A percentile compares a stretch with the other conserved stretches of the same genome.
phyloP scores from a whole-genome alignment of 2,113 vertebrate genomes.

The Chloroceryle aenea region DNA sequence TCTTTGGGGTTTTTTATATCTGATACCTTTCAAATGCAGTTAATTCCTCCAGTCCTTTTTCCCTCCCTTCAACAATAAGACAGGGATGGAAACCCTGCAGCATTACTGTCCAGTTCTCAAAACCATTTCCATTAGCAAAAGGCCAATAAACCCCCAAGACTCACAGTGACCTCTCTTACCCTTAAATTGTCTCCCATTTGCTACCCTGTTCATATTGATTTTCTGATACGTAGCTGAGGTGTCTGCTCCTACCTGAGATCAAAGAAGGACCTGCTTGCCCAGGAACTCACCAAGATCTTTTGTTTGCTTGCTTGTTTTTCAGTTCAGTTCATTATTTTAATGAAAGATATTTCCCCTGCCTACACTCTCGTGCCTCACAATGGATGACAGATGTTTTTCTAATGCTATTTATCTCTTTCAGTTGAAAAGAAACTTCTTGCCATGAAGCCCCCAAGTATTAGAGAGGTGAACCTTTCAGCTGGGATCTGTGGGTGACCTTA shows the following conservation, averaged over 20 bases:
- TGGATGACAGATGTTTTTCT: not conserved
- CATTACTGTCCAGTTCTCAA: not conserved
- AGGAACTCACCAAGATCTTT: not conserved
- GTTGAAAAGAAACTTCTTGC: not conserved
- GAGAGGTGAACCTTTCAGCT: not conserved
- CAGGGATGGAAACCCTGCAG: not conserved
- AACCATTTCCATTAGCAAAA: not conserved
- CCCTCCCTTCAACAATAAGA: not conserved
- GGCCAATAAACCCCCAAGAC: not conserved
- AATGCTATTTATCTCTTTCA: not conserved
- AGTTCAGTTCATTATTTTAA: not conserved
- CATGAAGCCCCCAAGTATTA: not conserved
- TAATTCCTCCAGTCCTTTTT: not conserved
- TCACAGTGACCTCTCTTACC: not conserved
- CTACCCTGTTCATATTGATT: not conserved
- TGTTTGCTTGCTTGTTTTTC: not conserved
- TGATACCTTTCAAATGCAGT: conserved; percentile 11
- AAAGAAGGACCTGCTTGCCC: not conserved
- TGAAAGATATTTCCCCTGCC: not conserved
- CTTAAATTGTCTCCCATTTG: not conserved
- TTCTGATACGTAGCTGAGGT: not conserved
- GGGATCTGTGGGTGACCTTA: not conserved
- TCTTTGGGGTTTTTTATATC: not conserved
- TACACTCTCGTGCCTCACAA: not conserved
- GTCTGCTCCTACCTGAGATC: not conserved